phyloP scores from a whole-genome alignment of 2,888 invertebrate genomes.

The Megalurothrips usitatus region DNA sequence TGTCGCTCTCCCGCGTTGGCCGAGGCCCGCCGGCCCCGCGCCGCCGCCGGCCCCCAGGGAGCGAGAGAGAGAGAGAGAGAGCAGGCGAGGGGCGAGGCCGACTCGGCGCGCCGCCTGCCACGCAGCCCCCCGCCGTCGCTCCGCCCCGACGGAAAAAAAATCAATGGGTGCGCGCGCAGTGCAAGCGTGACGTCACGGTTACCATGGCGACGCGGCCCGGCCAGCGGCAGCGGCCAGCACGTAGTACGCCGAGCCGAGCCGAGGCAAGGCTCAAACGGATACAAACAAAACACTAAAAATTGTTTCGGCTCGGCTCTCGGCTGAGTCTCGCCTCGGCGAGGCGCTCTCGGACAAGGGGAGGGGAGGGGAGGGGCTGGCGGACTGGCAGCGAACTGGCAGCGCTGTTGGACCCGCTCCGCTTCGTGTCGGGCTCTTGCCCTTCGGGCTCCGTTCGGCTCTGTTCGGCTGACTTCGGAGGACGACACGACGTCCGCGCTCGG shows the following conservation, averaged over 20 bases:
- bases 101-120: neutral
- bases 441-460: too few relatives aligned
- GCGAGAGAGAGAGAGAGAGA: neutral
- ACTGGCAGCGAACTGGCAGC: conserved; percentile 10
- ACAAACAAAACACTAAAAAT: conserved; percentile 18
- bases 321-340: neutral
- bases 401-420: neutral
- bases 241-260: neutral
- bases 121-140: neutral
- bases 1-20: neutral
- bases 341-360: too few relatives aligned
- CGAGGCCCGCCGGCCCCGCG: neutral
- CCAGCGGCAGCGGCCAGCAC: neutral
- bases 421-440: too few relatives aligned
- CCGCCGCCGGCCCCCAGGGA: neutral
- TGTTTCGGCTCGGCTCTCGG: conserved; percentile 16
- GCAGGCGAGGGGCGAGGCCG: neutral
- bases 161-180: conserved; percentile 15
- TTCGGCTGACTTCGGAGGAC: too few relatives aligned
- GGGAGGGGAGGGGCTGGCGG: too few relatives aligned
- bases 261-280: neutral
- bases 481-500: neutral
- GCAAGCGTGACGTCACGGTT: conserved; percentile 8
- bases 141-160: conserved; percentile 22
- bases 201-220: neutral